Base-by-base conservation (phyloP, 2,113 vertebrate species). In the Sterna hirundo region DNA sequence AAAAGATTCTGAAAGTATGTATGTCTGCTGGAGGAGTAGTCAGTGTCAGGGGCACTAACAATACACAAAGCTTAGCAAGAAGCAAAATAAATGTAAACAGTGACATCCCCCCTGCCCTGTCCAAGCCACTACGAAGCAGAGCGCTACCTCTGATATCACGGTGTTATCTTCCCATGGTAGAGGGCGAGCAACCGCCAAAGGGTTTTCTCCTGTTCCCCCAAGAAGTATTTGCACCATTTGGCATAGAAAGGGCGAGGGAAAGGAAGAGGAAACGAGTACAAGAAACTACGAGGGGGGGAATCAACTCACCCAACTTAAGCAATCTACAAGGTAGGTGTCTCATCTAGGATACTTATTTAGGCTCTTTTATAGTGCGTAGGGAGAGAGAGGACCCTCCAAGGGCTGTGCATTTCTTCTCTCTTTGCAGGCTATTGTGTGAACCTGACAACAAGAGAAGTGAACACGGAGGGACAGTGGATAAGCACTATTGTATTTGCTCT, bases 71-170 rank as follows among this genome's bases (percentile, higher is more conserved):
- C 87, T 86, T 93, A 84, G 76, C 70, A 86, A 96, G 80, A 80
- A 93, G 52, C 76, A 94, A 97, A 97, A 97, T 95, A 93, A 97
- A 91, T 96, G 52, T 96, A 95, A 97, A 95, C 52, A 95, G 80
- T 62, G 51, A 88, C 74, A 84, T 88, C 0, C 0, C 57, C 82
- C 78, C 51, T 85, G 84, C 49, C 38, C 83, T 23, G 8, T 87
- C 66, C 92, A 90, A 95, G 76, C 62, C 34, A 57, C 88, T 87
- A 58, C 34, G 93, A 88, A 87, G 89, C 47, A 92, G 66, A 97
- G 38, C 30, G 13, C 81, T 86, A 60, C 32, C 34, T 80, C 85
- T 77, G 32, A 44, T 55, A 62, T 3, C 13, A 44, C 1, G 2
- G 52, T n/a, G 27, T 22, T 22, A 11, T 52, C 52, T 88, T 82